Base-by-base conservation (phyloP, 2,888 invertebrate species). In the Meghimatium bilineatum region DNA sequence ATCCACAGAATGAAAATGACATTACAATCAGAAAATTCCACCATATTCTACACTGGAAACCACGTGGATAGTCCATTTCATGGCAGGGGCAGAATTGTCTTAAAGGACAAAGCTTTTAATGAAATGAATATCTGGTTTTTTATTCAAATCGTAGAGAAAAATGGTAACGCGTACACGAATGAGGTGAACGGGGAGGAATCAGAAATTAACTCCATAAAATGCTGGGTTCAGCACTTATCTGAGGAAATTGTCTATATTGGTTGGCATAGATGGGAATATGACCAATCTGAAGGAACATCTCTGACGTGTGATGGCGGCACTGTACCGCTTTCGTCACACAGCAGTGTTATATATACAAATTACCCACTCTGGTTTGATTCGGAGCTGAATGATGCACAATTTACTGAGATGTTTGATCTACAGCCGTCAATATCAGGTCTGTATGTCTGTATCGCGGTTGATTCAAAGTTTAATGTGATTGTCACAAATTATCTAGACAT, bases 261-360 rank as follows among this genome's bases (percentile, higher is more conserved):
- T 36, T 72, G 72, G 72, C 72, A 72, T 44, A 44, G 49, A 12
- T 72, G 72, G 72, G 44, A 72, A 14, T n/a, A 72, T 26, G 38
- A 38, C 6, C 14, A 12, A n/a, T 49, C 29, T 0, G n/a, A 17
- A 3, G 29, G 44, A 8, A 49, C 72, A 49, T 10, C 72, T 8
- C 44, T 72, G 29, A 72, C 0, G 3, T 72, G 72, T 29, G 72
- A 72, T 12, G n/a, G 29, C 12, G 44, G 23, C 17, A n/a, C 12
- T 0, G 12, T 14, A n/a, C 5, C 26, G 36, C 12, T 20, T 5
- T 29, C 44, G 29, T n/a, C 2, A 0, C 44, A 72, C 0, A n/a
- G 14, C 12, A 23, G 14, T 3, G n/a, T n/a, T 2, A 14, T 29
- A 14, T n/a, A n/a, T n/a, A 72, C 72, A 49, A 49, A 72, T 26